Evolutionary conservation across 2,888 invertebrate species (phyloP).

Genomic region (Lasiommata megera): DNA sequence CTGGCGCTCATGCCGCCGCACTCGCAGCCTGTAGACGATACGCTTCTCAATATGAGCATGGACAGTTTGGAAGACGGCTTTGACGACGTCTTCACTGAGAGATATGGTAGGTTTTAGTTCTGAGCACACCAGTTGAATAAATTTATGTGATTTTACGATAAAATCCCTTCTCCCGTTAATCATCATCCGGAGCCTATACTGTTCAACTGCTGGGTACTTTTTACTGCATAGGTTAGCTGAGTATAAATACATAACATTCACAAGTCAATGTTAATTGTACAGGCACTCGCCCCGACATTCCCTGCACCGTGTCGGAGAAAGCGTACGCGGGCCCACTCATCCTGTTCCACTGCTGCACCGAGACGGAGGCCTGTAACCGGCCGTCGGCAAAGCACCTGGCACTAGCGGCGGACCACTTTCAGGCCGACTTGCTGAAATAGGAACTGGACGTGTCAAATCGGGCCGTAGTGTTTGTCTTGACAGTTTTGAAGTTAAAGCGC

Average conservation of each 20-base stretch:
- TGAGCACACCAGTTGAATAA: no score
- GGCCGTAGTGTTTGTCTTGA: no score
- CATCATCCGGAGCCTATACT: no score
- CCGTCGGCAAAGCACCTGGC: slow-evolving; percentile 79
- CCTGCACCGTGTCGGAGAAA: slow-evolving; percentile 80
- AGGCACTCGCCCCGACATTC: slow-evolving; percentile 88
- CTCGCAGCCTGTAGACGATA: slow-evolving; percentile 49
- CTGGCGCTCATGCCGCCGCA: slow-evolving; percentile 87
- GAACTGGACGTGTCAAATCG: no score
- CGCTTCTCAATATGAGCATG: slow-evolving; percentile 47
- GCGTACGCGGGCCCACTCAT: slow-evolving; percentile 84
- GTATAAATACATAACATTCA: no score
- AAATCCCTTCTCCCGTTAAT: no score
- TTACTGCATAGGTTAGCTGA: no score
- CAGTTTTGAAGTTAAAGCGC: no score
- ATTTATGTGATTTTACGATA: no score
- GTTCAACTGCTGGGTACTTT: no score
- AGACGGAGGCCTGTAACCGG: slow-evolving; percentile 77
- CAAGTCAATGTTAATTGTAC: no score
- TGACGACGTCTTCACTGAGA: slow-evolving; percentile 50
- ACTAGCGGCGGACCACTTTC: slow-evolving; percentile 1
- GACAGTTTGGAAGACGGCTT: slow-evolving; percentile 38
- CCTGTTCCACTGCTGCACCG: slow-evolving; percentile 87
- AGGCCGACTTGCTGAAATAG: background rate
- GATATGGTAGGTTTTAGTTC: slow-evolving; percentile 47